Evolutionary conservation across 1,140 invertebrate species (phyloP), one percentile per base, ranked within the genome.

Genomic region (Trypoxylus dichotomus): DNA sequence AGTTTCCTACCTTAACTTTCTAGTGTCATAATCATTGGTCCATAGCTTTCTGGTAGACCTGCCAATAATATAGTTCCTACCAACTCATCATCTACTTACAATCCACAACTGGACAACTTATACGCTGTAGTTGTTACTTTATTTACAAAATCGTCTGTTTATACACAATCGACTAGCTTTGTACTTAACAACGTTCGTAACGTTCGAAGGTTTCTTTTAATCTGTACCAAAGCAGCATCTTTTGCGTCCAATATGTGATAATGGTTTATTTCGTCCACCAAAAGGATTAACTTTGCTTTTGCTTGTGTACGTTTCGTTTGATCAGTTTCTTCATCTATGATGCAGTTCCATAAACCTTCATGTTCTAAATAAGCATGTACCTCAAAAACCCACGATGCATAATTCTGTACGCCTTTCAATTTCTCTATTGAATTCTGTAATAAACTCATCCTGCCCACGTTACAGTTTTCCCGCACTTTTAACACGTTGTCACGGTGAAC

Each of bases 1-100:
- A 81, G 54, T 74, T 80, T 80, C 27, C 63, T 42, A 6, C 42
- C 77, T 72, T 78, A 79, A 60, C 77, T 79, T 21, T 73, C 29
- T 73, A 73, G 74, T 77, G 77, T 84, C 85, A 87, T 87, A 15
- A 87, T 87, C 86, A 87, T 87, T 0, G 86, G 83, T 71, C 83
- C 79, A 81, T 85, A 87, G 11, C 83, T 76, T 13, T 85, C 84
- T 1, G 84, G 83, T 75, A 87, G 78, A 15, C 85, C 84, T 11
- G 83, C 81, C 27, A 87, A 75, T 78, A 87, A 80, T 2, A 86
- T 75, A 8, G 84, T 84, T 27, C 86, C 84, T 29, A 85, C 68
- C 60, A 75, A 86, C 79, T 86, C 84, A 32, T 85, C 84, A 76
- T 79, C 79, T 15, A 87, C 82, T n/a, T 81, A 29, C 58, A 86